A percentile compares a stretch with the other conserved stretches of the same genome.
phyloP scores from a whole-genome alignment of 2,113 vertebrate genomes.

The Pseudorectes ferrugineus region DNA sequence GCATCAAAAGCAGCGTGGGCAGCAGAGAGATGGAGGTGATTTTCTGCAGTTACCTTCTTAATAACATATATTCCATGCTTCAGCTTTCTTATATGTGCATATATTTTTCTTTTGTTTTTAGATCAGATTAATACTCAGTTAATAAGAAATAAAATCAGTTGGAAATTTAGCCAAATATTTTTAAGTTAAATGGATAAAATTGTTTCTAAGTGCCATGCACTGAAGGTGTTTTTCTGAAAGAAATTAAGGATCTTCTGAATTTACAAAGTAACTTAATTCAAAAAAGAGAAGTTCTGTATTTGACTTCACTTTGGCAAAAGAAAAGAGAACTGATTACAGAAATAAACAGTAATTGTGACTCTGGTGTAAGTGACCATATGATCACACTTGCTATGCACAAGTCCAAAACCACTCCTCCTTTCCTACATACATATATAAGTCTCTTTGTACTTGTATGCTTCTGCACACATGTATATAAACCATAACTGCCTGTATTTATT shows the following conservation, averaged over 20 bases:
- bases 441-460: not conserved
- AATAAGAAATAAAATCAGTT: not conserved
- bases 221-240: not conserved
- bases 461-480: not conserved
- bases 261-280: not conserved
- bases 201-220: not conserved
- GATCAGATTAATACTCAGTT: not conserved
- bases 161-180: not conserved
- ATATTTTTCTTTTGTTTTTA: not conserved
- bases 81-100: not conserved
- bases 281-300: not conserved
- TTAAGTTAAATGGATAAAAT: not conserved
- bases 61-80: not conserved
- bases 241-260: not conserved
- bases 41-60: not conserved
- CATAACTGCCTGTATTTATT: not conserved
- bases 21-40: not conserved
- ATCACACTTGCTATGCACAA: not conserved
- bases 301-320: not conserved
- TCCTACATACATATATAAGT: not conserved
- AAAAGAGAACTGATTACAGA: not conserved
- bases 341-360: not conserved
- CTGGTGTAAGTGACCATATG: not conserved
- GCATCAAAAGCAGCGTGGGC: accelerated
- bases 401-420: not conserved